Conservation (phyloP, 2,888 invertebrate genomes). For the Hydrotaea cyrtoneurina region DNA sequence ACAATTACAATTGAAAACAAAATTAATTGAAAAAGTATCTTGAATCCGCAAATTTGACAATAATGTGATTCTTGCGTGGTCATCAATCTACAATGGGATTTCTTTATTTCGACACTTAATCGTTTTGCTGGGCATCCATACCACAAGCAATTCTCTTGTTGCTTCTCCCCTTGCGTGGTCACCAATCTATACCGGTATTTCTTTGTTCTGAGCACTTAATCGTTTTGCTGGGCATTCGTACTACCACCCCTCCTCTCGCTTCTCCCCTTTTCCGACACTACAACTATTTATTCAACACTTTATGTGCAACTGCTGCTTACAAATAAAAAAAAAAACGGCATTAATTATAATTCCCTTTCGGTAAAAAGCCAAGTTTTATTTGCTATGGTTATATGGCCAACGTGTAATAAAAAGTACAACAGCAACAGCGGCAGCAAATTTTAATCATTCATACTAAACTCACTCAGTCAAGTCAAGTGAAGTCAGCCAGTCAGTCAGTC, state of each 20-base stretch:
- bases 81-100: no score
- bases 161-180: no score
- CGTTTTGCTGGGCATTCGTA: background rate
- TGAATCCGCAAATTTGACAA: no score
- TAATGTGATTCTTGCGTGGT: no score
- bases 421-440: background rate
- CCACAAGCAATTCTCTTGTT: background rate
- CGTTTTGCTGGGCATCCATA: background rate
- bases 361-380: slow-evolving; percentile 5
- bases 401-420: slow-evolving; percentile 6
- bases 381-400: slow-evolving; percentile 7
- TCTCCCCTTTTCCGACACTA: background rate
- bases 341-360: slow-evolving; percentile 19
- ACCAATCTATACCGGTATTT: no score
- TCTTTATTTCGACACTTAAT: no score
- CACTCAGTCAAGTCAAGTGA: no score
- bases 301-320: background rate
- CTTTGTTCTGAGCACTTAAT: background rate
- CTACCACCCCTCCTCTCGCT: background rate
- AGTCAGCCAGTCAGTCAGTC: no score
- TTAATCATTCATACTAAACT: slow-evolving; percentile 63
- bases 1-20: no score
- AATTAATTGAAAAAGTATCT: no score
- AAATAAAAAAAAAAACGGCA: background rate
- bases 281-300: background rate